Base-by-base conservation (phyloP, 2,888 invertebrate species). In the Pollenia angustigena region DNA sequence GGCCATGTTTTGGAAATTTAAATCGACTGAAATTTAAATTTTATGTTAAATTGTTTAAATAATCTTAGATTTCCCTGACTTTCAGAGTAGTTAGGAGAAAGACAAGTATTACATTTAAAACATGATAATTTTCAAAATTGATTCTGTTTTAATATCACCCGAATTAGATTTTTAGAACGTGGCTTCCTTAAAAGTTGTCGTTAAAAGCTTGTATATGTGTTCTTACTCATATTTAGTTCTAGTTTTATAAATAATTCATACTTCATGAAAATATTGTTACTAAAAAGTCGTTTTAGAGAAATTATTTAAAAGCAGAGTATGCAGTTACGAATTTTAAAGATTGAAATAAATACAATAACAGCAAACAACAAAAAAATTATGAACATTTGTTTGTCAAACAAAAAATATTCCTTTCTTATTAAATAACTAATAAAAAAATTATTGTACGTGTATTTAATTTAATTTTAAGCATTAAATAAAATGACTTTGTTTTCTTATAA, bases 401-500 rank as follows among this genome's bases (percentile, higher is more conserved):
- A 68, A 68, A 50, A 68, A 42, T 66, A 78, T 54, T 69, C 50
- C 56, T n/a, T 52, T 46, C n/a, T 52, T 54, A 83, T 42, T 16
- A 52, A 66, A 54, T 64, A 52, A 32, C 64, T 42, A 68, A 60
- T 72, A 50, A 66, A 58, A 76, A 42, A 44, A 32, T 23, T 23
- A 23, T 3, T 82, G 46, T 56, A 46, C 78, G 18, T 74, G 76
- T 64, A 58, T 81, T 46, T 12, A 46, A 12, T 72, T 64, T 58
- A 62, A 32, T 18, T 80, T 56, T 71, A 71, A 76, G 71, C 78
- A 75, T 64, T 85, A 48, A 81, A 85, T 79, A 85, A 82, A 79
- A 66, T 56, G 79, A 16, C 76, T 64, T 82, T 81, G 78, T 81
- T 79, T 80, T 81, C 66, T 81, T 78, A 58, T 54, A 76, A 71